Base-by-base conservation (phyloP, 2,113 vertebrate species). In the Chaetodon auriga region DNA sequence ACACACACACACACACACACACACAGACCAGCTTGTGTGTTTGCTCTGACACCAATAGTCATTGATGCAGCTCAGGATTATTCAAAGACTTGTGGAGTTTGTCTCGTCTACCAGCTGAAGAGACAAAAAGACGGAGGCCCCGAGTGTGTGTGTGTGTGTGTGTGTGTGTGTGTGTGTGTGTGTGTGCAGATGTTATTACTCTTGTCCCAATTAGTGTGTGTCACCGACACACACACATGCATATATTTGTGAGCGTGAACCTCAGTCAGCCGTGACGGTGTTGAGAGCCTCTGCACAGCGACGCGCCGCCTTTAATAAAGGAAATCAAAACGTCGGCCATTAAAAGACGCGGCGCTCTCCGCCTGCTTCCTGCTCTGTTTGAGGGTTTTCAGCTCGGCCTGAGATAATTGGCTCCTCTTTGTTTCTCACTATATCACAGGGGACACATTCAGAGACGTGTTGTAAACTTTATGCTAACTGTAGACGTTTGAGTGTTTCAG, bases 41-140 rank as follows among this genome's bases (percentile, higher is more conserved):
- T 82, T 82, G 21, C 57, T 70, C 69, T 75, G 68, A 85, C 79
- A 80, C 85, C 76, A 73, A 77, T 38, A 43, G 45, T 69, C 84
- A 80, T 35, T 68, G 83, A 88, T 65, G 78, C 21, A 5, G 68
- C 57, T 80, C 80, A 87, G 75, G 71, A 79, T 85, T 65, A 77
- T 69, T 69, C 85, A 85, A 90, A 83, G 85, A 73, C 35, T 68
- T 58, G 43, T 54, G n/a, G 60, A 48, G 35, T 80, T 64, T 46
- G 66, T 81, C 57, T 61, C 15, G 36, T 62, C 48, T 54, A n/a
- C 2, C 36, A 51, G 38, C 53, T 46, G 53, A 75, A 36, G 48
- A 68, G 8, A 82, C 45, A 73, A 74, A 78, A 71, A 51, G 21
- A 75, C 41, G 7, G 62, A 61, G 79, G 57, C 78, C 82, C 55